phyloP scores from a whole-genome alignment of 2,113 vertebrate genomes.

The Carassius carassius region DNA sequence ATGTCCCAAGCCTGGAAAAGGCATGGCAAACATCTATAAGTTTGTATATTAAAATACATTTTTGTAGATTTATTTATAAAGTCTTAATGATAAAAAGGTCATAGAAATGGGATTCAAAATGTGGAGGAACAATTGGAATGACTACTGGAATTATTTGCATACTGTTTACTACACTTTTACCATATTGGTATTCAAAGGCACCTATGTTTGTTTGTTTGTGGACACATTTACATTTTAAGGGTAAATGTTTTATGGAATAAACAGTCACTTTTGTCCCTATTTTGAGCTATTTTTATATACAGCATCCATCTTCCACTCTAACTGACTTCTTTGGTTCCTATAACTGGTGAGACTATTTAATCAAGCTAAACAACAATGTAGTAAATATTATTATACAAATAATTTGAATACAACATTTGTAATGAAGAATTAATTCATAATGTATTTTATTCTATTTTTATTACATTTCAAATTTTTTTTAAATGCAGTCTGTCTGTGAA shows the following conservation, averaged over 20 bases:
- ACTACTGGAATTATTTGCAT: slow-evolving; percentile 12
- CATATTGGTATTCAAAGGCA: not conserved
- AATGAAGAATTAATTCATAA: not conserved
- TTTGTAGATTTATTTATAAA: not conserved
- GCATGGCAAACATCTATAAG: too few relatives aligned
- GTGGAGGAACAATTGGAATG: not conserved
- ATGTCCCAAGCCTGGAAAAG: not conserved
- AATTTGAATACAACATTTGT: too few relatives aligned
- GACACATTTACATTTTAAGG: not conserved
- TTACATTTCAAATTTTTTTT: not conserved
- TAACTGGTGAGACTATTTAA: not conserved
- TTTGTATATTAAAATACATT: not conserved
- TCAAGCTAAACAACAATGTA: too few relatives aligned
- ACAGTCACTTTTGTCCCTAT: not conserved
- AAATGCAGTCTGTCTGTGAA: not conserved
- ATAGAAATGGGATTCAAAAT: not conserved
- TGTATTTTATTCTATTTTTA: not conserved
- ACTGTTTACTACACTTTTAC: not conserved
- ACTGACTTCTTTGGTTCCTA: not conserved
- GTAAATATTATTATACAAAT: too few relatives aligned
- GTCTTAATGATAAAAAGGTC: not conserved
- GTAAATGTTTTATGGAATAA: not conserved
- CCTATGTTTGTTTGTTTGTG: not conserved
- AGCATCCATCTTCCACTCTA: not conserved
- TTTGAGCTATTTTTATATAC: not conserved